Evolutionary conservation across 1,140 invertebrate species (phyloP).

Genomic region (Pseudomyrmex gracilis): DNA sequence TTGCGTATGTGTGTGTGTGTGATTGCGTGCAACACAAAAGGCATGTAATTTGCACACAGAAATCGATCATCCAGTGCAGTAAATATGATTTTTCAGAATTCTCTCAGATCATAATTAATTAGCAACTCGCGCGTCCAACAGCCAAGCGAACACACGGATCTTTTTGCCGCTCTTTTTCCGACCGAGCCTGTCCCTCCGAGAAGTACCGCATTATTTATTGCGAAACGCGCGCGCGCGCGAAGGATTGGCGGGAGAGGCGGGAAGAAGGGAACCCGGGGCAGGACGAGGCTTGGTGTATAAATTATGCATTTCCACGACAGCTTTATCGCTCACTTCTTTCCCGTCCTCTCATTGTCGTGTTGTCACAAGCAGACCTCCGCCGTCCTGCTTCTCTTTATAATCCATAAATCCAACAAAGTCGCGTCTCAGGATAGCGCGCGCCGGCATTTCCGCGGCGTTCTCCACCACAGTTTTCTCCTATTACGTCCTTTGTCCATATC

Average conservation of each 20-base stretch:
- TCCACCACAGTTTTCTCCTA: slow-evolving; percentile 63
- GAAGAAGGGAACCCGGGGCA: slow-evolving; percentile 55
- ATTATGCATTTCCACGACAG: slow-evolving; percentile 82
- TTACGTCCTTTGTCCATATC: slow-evolving; percentile 78
- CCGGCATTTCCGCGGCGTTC: slow-evolving; percentile 72
- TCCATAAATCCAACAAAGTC: slow-evolving; percentile 84
- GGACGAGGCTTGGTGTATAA: slow-evolving; percentile 78
- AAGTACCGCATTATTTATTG: slow-evolving; percentile 75
- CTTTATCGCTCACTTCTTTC: slow-evolving; percentile 82
- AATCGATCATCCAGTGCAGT: slow-evolving; percentile 35
- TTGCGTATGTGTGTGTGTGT: too few relatives aligned
- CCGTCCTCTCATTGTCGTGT: slow-evolving; percentile 82
- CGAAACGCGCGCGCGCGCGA: slow-evolving; percentile 42
- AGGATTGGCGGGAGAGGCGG: slow-evolving; percentile 63
- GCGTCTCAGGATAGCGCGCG: slow-evolving; percentile 72
- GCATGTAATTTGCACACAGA: slow-evolving; percentile 9
- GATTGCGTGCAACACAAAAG: too few relatives aligned
- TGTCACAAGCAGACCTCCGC: slow-evolving; percentile 80
- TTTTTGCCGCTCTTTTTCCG: slow-evolving; percentile 40
- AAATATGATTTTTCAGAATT: slow-evolving; percentile 60
- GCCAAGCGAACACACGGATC: slow-evolving; percentile 44
- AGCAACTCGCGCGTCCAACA: slow-evolving; percentile 42
- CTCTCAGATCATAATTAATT: slow-evolving; percentile 64
- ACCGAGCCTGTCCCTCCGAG: slow-evolving; percentile 48
- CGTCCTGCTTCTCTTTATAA: slow-evolving; percentile 80